Evolutionary conservation across 2,888 invertebrate species (phyloP).

Genomic region (Sericinus montela): DNA sequence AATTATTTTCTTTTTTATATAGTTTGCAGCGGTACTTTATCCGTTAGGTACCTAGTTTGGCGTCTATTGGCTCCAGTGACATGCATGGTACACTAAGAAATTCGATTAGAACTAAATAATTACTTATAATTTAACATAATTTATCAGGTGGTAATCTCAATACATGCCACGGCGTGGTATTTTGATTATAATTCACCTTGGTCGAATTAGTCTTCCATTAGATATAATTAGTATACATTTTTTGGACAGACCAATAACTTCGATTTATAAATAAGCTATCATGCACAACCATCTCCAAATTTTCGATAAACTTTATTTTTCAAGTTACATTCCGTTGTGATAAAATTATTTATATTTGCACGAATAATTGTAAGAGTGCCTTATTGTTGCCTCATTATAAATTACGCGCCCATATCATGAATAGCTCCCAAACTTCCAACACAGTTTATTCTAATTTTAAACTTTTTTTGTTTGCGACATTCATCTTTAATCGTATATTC

Average conservation of each 20-base stretch:
- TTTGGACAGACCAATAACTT: constrained; percentile 69
- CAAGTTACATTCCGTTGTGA: constrained; percentile 19
- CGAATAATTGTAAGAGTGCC: constrained; percentile 10
- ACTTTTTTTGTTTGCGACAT: no score
- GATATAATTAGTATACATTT: constrained; percentile 26
- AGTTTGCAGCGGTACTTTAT: constrained; percentile 44
- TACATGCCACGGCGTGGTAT: not conserved
- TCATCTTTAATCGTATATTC: no score
- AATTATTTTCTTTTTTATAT: constrained; percentile 24
- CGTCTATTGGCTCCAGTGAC: constrained; percentile 53
- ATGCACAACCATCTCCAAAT: constrained; percentile 76
- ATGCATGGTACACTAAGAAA: constrained; percentile 64
- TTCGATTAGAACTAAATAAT: constrained; percentile 45
- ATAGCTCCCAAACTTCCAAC: not conserved
- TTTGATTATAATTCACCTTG: constrained; percentile 8
- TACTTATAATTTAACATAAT: constrained; percentile 22
- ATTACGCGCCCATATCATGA: constrained; percentile 4
- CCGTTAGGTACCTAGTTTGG: constrained; percentile 62
- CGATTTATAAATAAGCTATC: constrained; percentile 61
- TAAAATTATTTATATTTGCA: constrained; percentile 18
- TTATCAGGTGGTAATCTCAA: constrained; percentile 25
- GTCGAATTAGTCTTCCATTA: constrained; percentile 6
- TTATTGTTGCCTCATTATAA: constrained; percentile 4
- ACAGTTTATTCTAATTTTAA: no score
- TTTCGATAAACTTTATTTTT: constrained; percentile 34